A percentile compares a stretch with the other conserved stretches of the same genome.
phyloP scores from a whole-genome alignment of 2,888 invertebrate genomes.

The Gastracanthus pulcherrimus region DNA sequence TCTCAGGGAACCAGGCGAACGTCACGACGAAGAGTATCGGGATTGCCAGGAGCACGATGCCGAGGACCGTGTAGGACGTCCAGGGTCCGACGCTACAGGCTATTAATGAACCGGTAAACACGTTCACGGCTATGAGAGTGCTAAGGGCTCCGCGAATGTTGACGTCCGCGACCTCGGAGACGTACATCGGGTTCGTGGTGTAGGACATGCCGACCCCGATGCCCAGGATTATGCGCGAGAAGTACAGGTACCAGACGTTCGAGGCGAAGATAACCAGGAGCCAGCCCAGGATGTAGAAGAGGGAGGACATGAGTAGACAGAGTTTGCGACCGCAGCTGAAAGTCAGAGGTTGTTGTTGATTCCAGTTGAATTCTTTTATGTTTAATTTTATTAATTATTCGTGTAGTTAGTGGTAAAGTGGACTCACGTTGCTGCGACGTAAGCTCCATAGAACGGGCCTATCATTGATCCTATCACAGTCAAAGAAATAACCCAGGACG shows the following conservation, averaged over 20 bases:
- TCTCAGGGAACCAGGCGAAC: conserved; percentile 74
- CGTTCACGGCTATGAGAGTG: conserved; percentile 74
- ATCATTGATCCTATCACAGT: conserved; percentile 74
- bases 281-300: conserved; percentile 74
- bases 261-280: conserved; percentile 69
- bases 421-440: conserved; percentile 67
- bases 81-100: conserved; percentile 72
- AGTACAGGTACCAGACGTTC: conserved; percentile 67
- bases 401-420: neutral
- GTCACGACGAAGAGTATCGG: conserved; percentile 69
- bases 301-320: conserved; percentile 70
- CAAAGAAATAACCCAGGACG: conserved; percentile 73
- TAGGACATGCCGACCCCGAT: conserved; percentile 74
- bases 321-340: conserved; percentile 69
- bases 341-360: neutral
- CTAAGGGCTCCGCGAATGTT: conserved; percentile 74
- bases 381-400: neutral
- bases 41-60: conserved; percentile 63
- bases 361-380: neutral
- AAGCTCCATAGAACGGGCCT: conserved; percentile 73
- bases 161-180: conserved; percentile 74
- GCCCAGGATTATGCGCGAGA: conserved; percentile 70
- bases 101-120: conserved; percentile 73
- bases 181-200: conserved; percentile 74
- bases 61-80: conserved; percentile 66